Conservation (phyloP, 2,113 vertebrate species). For the Lepus timidus region DNA sequence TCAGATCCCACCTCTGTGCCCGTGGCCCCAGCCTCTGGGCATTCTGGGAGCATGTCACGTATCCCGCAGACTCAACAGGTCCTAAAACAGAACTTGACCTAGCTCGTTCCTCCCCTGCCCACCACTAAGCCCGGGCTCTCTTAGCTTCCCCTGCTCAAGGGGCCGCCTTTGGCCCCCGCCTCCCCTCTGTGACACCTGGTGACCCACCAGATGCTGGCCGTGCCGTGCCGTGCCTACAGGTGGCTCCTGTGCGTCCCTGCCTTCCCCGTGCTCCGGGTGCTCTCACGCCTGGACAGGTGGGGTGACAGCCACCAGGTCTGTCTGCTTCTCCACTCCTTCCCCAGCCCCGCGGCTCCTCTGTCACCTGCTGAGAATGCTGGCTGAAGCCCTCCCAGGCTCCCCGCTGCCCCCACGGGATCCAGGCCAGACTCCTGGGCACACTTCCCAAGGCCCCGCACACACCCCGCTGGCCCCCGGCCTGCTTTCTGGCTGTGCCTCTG, state of each 20-base stretch:
- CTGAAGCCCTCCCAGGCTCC: background rate
- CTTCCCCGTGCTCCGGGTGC: background rate
- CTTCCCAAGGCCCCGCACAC: accelerated
- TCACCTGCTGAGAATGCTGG: background rate
- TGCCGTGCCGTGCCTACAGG: background rate
- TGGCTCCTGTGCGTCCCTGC: background rate
- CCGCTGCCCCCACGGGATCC: background rate
- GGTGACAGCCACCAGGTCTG: background rate
- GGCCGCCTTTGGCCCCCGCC: background rate
- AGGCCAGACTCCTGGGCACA: background rate
- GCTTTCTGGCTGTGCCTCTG: background rate
- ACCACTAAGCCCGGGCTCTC: background rate
- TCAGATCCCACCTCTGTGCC: background rate
- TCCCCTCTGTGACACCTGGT: background rate
- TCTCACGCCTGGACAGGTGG: background rate
- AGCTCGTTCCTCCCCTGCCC: background rate
- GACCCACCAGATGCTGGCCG: background rate
- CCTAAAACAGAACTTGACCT: background rate
- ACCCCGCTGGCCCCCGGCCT: background rate
- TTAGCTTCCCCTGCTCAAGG: background rate
- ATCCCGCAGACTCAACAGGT: background rate
- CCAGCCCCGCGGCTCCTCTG: background rate
- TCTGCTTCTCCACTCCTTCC: background rate
- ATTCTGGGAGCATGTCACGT: background rate
- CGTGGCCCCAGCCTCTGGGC: background rate